Evolutionary conservation across 2,797 vertebrate species (phyloP).

Genomic region (Propithecus deckenii): DNA sequence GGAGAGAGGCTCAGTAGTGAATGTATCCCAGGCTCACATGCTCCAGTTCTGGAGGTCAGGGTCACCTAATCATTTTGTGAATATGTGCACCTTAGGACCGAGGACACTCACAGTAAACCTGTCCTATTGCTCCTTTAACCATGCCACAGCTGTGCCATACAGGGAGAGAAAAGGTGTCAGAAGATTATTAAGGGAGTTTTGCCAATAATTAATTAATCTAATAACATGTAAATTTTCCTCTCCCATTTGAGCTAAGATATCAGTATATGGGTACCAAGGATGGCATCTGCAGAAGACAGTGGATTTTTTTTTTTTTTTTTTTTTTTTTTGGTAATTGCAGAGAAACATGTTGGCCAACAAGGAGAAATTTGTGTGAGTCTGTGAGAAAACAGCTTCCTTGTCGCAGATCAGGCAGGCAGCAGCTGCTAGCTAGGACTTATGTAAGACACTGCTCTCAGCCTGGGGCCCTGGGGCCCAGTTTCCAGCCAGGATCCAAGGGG

Average conservation of each 20-base stretch:
- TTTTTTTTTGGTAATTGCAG: background rate
- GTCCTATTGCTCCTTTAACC: background rate
- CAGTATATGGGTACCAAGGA: background rate
- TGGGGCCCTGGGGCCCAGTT: slow-evolving; percentile 61
- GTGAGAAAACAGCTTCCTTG: slow-evolving; percentile 54
- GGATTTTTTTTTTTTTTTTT: background rate
- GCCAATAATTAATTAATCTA: slow-evolving; percentile 23
- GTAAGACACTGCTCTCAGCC: slow-evolving; percentile 67
- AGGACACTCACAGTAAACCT: background rate
- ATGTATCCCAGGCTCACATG: background rate
- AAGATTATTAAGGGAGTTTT: background rate
- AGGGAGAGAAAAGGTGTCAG: background rate
- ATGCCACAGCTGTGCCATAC: background rate
- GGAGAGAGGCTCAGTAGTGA: background rate
- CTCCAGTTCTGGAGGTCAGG: no score
- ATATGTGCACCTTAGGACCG: background rate
- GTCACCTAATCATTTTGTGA: background rate
- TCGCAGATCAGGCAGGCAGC: slow-evolving; percentile 14
- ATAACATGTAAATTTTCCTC: background rate
- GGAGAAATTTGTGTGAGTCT: background rate
- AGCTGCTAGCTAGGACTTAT: slow-evolving; percentile 54
- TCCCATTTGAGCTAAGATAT: slow-evolving; percentile 19
- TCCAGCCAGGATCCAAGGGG: slow-evolving; percentile 62
- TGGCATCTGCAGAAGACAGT: background rate
- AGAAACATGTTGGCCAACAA: slow-evolving; percentile 41